These are phyloP conservation scores for Drosophila nr. medialis DNA, from an alignment of 2,888 invertebrate genomes.

Conservation along the genomic window DNA sequence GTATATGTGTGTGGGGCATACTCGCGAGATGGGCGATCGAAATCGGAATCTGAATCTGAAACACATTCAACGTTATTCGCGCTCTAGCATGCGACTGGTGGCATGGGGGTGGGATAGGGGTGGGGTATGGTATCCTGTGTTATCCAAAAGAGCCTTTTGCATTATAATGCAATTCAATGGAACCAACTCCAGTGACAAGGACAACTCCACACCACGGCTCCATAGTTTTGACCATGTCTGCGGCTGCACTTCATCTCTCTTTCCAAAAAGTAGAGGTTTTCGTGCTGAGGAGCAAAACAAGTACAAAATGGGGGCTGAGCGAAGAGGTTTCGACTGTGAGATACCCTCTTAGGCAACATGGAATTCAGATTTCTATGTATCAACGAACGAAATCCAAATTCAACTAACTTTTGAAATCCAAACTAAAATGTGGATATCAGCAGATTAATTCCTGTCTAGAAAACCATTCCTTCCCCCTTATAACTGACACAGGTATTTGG, in stretches of 20 bases:
- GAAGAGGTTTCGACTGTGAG: background rate
- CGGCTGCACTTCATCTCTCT: slow-evolving; percentile 49
- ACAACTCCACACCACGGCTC: slow-evolving; percentile 9
- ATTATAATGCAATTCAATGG: slow-evolving; percentile 63
- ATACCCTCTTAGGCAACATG: background rate
- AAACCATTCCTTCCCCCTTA: background rate
- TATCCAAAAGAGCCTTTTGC: slow-evolving; percentile 48
- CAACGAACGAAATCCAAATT: background rate
- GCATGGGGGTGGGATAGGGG: background rate
- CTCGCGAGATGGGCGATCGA: slow-evolving; percentile 4
- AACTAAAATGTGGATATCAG: background rate
- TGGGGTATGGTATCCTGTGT: background rate
- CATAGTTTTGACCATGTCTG: slow-evolving; percentile 22
- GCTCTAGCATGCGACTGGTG: slow-evolving; percentile 1
- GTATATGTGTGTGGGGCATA: background rate
- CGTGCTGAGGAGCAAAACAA: slow-evolving; percentile 48
- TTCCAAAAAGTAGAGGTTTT: slow-evolving; percentile 63
- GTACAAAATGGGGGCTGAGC: background rate
- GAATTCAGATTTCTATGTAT: background rate
- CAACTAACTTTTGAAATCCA: too few relatives aligned
- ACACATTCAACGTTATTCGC: slow-evolving; percentile 36
- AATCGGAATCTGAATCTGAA: slow-evolving; percentile 33
- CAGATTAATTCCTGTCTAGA: background rate
- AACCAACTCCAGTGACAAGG: slow-evolving; percentile 22
- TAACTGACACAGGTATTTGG: background rate